phyloP scores from a whole-genome alignment of 2,888 invertebrate species.

The Palloptera scutellata region DNA sequence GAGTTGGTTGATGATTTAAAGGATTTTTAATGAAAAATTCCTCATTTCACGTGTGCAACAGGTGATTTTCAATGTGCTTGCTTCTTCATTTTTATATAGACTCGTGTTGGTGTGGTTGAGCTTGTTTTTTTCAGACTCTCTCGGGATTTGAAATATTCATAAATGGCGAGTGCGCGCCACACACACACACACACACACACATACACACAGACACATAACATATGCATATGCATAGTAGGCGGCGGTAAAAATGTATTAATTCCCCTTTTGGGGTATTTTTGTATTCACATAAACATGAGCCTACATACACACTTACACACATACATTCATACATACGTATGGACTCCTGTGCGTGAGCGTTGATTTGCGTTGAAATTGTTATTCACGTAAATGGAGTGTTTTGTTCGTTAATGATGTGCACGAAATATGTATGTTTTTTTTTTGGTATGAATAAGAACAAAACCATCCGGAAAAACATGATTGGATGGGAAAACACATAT shows the following conservation, averaged over 20 bases:
- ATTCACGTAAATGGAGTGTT: slow-evolving; percentile 10
- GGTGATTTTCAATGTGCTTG: slow-evolving; percentile 4
- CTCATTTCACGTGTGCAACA: slow-evolving; percentile 19
- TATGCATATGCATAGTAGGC: background rate
- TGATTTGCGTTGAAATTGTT: slow-evolving; percentile 1
- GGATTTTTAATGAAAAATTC: slow-evolving; percentile 21
- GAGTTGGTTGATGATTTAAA: slow-evolving; percentile 20
- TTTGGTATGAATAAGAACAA: slow-evolving; percentile 2
- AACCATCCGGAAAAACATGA: background rate
- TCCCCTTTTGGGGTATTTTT: background rate
- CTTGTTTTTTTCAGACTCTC: slow-evolving; percentile 14
- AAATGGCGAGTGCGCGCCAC: background rate
- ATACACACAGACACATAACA: background rate
- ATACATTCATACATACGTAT: background rate
- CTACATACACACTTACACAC: background rate
- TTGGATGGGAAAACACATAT: background rate
- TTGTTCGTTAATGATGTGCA: slow-evolving; percentile 26
- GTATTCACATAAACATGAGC: too few species aligned
- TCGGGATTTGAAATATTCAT: slow-evolving; percentile 20
- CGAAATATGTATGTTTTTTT: background rate
- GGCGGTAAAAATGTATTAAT: slow-evolving; percentile 8
- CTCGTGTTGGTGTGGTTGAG: background rate
- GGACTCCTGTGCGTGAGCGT: background rate
- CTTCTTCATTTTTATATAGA: background rate
- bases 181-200: background rate